Base-by-base conservation (phyloP, 2,888 invertebrate genomes). In the Brenthis hecate region DNA sequence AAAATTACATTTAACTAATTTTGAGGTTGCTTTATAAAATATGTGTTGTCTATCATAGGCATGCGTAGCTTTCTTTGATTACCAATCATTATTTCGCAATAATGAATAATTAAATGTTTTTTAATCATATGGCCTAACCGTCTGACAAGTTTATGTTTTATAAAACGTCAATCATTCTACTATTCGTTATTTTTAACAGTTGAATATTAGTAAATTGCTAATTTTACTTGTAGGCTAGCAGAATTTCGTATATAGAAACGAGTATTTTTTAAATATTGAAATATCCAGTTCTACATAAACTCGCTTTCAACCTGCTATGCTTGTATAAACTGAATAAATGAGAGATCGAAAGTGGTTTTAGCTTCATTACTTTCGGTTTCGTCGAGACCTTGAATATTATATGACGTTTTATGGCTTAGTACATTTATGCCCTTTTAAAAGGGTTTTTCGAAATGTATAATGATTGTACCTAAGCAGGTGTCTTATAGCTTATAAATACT, bases 291-390 rank as follows among this genome's bases (percentile, higher is more conserved):
- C 73, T 65, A 67, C 61, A 50, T 53, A 72, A 73, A 70, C 73
- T 65, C 62, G 74, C 65, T 68, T 66, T 47, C 56, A 68, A 58
- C 56, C 71, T 69, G 74, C 73, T 75, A 72, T 66, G 56, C 72
- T 67, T 70, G 69, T 72, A 74, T 69, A 68, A 51, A 47, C 43
- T 13, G 50, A 19, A 36, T 53, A 68, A 70, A 63, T 68, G 69
- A 56, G 72, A 67, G 56, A 60, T 74, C 76, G 78, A 78, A 77
- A 78, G 78, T 77, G 77, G 75, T 74, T 76, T 65, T 63, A 28
- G 63, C 67, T 66, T 72, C 67, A 67, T 72, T 69, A 75, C 76
- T 78, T 76, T 78, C 76, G 64, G 73, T 78, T 77, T 77, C 73
- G 55, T 72, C 72, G 51, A 69, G 71, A 66, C 72, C 72, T 63